Conservation (phyloP, 1,140 invertebrate species). For the Drosophila kepulauana region DNA sequence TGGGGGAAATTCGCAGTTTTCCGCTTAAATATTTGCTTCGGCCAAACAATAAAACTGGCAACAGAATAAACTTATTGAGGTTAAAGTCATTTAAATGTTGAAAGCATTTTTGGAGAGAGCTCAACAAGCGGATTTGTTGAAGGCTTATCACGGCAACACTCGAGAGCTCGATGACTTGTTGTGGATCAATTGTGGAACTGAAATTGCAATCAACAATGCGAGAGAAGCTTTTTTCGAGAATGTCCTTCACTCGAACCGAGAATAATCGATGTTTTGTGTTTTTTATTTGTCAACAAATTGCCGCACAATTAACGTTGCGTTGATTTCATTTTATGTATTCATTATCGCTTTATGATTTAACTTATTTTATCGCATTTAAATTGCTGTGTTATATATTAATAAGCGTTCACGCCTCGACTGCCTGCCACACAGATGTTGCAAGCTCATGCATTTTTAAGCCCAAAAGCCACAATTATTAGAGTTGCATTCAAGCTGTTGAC, state of each 20-base stretch:
- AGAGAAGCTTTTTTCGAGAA: background rate
- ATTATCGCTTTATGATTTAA: slow-evolving; percentile 3
- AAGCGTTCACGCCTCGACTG: slow-evolving; percentile 2
- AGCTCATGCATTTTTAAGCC: slow-evolving; percentile 18
- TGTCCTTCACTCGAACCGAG: background rate
- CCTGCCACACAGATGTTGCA: slow-evolving; percentile 11
- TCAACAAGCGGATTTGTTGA: slow-evolving; percentile 6
- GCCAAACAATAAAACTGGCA: background rate
- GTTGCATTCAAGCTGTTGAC: slow-evolving; percentile 20
- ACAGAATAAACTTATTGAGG: background rate
- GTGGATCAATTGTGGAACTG: slow-evolving; percentile 18
- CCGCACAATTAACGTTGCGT: slow-evolving; percentile 15
- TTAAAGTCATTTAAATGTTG: slow-evolving; percentile 8
- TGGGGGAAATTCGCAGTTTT: background rate
- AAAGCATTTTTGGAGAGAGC: slow-evolving; percentile 2
- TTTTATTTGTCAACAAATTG: slow-evolving; percentile 32
- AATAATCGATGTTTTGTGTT: slow-evolving; percentile 9
- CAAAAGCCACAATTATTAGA: slow-evolving; percentile 44
- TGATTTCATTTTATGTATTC: slow-evolving; percentile 6
- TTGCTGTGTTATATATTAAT: slow-evolving; percentile 9
- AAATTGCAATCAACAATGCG: background rate
- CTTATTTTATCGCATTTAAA: slow-evolving; percentile 1
- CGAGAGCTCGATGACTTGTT: background rate
- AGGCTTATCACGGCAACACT: background rate
- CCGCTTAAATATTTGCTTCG: too few species aligned